These are phyloP conservation scores for Microplitis deprimator DNA, from an alignment of 2,888 invertebrate species.

Conservation along the genomic window DNA sequence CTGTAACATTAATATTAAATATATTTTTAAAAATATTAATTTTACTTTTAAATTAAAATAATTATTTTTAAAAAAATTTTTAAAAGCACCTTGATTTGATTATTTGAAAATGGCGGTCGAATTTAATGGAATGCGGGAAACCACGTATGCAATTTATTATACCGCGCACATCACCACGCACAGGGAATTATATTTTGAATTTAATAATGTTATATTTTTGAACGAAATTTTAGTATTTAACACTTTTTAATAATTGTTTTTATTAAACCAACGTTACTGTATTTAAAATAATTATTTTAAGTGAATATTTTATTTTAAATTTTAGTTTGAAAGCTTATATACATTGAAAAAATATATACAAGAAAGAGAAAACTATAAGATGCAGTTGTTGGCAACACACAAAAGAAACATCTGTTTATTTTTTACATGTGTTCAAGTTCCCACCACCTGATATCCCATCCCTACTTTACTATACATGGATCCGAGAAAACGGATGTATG, in stretches of 20 bases:
- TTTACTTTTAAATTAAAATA: background rate
- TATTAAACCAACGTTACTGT: no score
- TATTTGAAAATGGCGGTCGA: background rate
- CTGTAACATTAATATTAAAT: background rate
- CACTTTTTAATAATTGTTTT: no score
- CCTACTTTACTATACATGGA: background rate
- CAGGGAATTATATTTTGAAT: background rate
- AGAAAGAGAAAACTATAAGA: background rate
- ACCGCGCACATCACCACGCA: background rate
- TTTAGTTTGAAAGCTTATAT: background rate
- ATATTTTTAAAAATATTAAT: no score
- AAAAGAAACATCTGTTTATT: conserved; percentile 1
- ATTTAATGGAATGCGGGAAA: background rate
- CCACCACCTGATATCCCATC: background rate
- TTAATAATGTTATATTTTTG: background rate
- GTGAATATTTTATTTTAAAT: background rate
- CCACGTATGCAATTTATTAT: background rate
- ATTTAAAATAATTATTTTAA: background rate
- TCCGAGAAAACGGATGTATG: background rate
- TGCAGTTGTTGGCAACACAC: background rate
- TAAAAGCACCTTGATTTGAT: background rate
- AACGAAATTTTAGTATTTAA: background rate
- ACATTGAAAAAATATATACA: background rate
- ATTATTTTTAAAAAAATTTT: background rate
- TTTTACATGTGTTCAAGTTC: background rate